Base-by-base conservation (phyloP, 1,140 invertebrate genomes). In the Diachasma alloeum region DNA sequence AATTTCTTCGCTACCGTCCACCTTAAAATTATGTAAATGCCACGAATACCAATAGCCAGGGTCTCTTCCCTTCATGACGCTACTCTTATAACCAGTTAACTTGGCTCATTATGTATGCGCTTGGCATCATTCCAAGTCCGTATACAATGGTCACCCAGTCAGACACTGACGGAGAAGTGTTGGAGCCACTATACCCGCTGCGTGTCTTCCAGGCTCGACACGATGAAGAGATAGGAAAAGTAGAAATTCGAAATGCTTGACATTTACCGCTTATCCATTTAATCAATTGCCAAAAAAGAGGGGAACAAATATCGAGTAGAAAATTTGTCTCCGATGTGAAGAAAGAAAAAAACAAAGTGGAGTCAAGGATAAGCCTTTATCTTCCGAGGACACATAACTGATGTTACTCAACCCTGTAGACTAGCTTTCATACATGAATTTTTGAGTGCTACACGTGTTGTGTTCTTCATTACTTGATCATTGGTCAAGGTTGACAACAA, bases 101-200 rank as follows among this genome's bases (percentile, higher is more conserved):
- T 77, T 76, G 71, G 59, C 76, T 75, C 75, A 74, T 77, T 79
- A 70, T 59, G 74, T 78, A 78, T 78, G 74, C 78, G 72, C 63
- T 68, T 77, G 78, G 72, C 75, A 74, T 77, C 78, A 74, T 74
- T 77, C 74, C 53, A 79, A 72, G 75, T 66, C 63, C 71, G 67
- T 79, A 73, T 72, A 79, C 75, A 72, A 75, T 77, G 75, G 74
- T 75, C 78, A 63, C 63, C 39, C 69, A 71, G 66, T 69, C 53
- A 8, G 36, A 72, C 56, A 48, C 68, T 19, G 48, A 31, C 56
- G 48, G 11, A 59, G 31, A 31, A 31, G 36, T 42, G 56, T 13
- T 31, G 10, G 31, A 1, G 22, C 10, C 59, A 63, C 24, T 26
- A 63, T 22, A 63, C 22, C 19, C 10, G 53, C 53, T n/a, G 53